Percentiles rank a stretch among this genome's conserved stretches.
Conservation (phyloP, 2,113 vertebrate species). For the Mormyrus lacerda region DNA sequence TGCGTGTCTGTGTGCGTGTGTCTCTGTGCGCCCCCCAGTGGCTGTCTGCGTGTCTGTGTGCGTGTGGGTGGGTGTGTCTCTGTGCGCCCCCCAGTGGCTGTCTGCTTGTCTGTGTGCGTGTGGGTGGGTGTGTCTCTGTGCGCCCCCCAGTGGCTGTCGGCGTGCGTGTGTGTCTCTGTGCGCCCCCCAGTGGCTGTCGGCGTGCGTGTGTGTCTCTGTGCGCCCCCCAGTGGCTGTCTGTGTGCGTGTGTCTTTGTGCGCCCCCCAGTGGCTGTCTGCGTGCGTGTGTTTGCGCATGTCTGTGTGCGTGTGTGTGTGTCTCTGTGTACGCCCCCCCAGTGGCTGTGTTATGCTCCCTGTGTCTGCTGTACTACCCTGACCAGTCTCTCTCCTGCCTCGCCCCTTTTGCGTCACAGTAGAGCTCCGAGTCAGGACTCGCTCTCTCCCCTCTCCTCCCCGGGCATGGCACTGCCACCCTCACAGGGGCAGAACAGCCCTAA, state of each 20-base stretch:
- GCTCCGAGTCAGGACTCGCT: slow-evolving; percentile 80
- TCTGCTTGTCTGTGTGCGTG: too few species aligned
- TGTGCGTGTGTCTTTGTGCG: neutral
- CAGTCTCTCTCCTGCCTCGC: slow-evolving; percentile 24
- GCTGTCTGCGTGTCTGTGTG: neutral
- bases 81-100: neutral
- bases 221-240: neutral
- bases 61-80: neutral
- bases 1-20: neutral
- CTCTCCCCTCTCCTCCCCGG: slow-evolving; percentile 70
- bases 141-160: neutral
- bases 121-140: neutral
- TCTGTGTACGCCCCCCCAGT: neutral
- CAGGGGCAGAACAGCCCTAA: slow-evolving; percentile 71
- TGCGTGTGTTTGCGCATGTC: neutral
- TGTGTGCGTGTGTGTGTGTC: neutral
- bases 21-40: too few species aligned
- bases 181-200: neutral
- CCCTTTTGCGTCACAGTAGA: slow-evolving; percentile 55
- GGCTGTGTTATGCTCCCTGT: neutral
- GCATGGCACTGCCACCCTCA: slow-evolving; percentile 69
- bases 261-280: neutral
- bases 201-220: neutral
- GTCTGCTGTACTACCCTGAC: slow-evolving; percentile 22
- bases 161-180: neutral